phyloP scores from a whole-genome alignment of 1,140 invertebrate species.

The Calycopis cecrops region DNA sequence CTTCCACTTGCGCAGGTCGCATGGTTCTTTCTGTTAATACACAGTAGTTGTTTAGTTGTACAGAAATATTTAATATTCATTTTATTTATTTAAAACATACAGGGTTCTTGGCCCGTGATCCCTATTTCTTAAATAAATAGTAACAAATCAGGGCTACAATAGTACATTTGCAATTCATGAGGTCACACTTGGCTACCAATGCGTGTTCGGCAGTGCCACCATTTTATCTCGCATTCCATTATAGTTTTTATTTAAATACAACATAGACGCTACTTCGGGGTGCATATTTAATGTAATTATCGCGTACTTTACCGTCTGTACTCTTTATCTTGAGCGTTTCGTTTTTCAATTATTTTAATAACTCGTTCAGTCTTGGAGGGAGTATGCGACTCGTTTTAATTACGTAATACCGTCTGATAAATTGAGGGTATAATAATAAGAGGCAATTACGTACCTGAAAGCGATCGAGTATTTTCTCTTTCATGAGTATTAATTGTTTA shows the following conservation, averaged over 20 bases:
- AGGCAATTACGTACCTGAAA: no score
- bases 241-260: background rate
- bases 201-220: slow-evolving; percentile 7
- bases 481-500: no score
- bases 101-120: slow-evolving; percentile 4
- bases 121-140: slow-evolving; percentile 37
- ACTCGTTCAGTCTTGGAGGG: background rate
- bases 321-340: background rate
- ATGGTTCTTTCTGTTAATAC: no score
- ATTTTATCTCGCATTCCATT: background rate
- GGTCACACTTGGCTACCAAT: slow-evolving; percentile 36
- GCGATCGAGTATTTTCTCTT: no score
- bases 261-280: background rate
- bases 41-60: no score
- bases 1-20: no score
- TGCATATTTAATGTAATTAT: background rate
- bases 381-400: background rate
- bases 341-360: background rate
- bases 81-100: slow-evolving; percentile 5
- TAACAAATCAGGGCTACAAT: slow-evolving; percentile 42
- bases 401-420: no score
- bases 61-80: no score
- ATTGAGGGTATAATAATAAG: no score
- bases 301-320: background rate
- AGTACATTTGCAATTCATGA: slow-evolving; percentile 53